These are phyloP conservation scores for Zygothrica quintamaculata DNA, from an alignment of 2,888 invertebrate species.

Conservation along the genomic window DNA sequence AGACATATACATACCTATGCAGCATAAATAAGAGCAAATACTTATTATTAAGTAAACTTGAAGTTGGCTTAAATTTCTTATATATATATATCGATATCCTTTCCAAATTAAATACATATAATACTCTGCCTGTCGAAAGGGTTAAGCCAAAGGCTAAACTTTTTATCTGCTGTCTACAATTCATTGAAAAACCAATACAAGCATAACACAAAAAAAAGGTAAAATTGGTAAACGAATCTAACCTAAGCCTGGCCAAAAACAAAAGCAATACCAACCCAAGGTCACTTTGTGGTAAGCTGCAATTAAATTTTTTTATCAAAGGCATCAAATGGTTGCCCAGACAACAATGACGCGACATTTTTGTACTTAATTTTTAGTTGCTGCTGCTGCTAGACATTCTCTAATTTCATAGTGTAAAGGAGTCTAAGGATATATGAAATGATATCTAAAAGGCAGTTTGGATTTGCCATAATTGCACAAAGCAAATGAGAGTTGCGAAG, in stretches of 20 bases:
- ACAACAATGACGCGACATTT: constrained; percentile 48
- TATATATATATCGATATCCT: constrained; percentile 17
- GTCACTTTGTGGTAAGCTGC: constrained; percentile 43
- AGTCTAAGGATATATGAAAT: not conserved
- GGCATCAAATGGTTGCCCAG: constrained; percentile 38
- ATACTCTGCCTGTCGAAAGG: constrained; percentile 48
- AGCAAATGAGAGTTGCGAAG: constrained; percentile 54
- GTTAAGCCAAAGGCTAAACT: constrained; percentile 28
- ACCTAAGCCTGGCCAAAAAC: constrained; percentile 17
- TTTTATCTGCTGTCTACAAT: not conserved
- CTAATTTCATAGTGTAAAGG: constrained; percentile 1
- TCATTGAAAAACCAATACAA: constrained; percentile 39
- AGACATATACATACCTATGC: no score
- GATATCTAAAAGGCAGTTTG: not conserved
- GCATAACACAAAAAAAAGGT: constrained; percentile 29
- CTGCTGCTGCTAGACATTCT: not conserved
- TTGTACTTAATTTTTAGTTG: not conserved
- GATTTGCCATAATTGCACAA: constrained; percentile 66
- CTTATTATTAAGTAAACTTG: no score
- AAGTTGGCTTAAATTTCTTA: no score
- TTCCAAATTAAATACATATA: constrained; percentile 58
- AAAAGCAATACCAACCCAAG: constrained; percentile 27
- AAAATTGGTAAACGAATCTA: constrained; percentile 23
- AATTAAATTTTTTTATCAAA: constrained; percentile 47
- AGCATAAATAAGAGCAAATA: no score